These are phyloP conservation scores for Melanerpes aurifrons DNA, from an alignment of 2,113 vertebrate genomes.

Conservation along the genomic window DNA sequence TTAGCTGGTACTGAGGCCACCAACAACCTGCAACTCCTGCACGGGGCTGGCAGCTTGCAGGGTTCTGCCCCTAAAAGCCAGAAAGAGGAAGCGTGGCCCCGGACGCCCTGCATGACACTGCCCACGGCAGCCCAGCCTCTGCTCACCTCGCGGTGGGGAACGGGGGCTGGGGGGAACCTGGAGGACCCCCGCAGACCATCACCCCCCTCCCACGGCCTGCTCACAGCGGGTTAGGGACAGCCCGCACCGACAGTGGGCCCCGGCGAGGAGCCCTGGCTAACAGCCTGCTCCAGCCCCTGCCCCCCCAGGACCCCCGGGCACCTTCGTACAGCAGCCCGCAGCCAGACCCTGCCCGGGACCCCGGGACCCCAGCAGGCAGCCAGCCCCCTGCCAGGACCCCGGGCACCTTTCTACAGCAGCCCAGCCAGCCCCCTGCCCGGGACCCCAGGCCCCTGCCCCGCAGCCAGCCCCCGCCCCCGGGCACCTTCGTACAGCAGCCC, in stretches of 20 bases:
- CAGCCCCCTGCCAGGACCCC: no score
- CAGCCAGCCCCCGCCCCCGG: no score
- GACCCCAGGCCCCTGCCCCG: no score
- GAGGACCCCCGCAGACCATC: neutral
- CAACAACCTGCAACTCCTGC: neutral
- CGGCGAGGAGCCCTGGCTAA: rapidly evolving
- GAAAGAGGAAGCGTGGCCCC: rapidly evolving
- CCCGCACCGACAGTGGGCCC: neutral
- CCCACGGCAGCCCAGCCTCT: neutral
- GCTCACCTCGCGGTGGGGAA: rapidly evolving
- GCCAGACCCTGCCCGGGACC: no score
- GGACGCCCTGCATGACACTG: rapidly evolving
- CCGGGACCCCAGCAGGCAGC: no score
- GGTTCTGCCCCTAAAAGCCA: neutral
- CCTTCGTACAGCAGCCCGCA: neutral
- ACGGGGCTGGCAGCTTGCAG: rapidly evolving
- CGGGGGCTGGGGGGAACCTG: neutral
- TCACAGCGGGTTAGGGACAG: neutral
- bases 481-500: no score
- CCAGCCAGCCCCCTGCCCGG: no score
- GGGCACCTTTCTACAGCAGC: no score
- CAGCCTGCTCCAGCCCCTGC: neutral
- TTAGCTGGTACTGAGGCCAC: rapidly evolving
- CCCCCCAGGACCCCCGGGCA: no score
- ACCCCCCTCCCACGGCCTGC: rapidly evolving